These are phyloP conservation scores for Cheilosia pagana DNA, from an alignment of 2,888 invertebrate species.

Conservation along the genomic window DNA sequence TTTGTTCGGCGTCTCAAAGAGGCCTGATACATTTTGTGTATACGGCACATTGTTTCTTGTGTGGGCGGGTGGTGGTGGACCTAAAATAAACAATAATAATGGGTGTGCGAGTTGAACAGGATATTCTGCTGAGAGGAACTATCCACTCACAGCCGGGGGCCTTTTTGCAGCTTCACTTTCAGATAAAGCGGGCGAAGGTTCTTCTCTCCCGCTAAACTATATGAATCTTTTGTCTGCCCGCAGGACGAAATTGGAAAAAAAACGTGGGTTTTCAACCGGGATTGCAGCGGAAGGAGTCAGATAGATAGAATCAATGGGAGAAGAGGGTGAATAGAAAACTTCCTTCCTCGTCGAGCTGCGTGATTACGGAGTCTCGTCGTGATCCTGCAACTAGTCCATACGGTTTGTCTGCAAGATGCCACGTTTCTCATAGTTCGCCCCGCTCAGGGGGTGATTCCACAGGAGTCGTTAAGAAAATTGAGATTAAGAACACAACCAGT, in stretches of 20 bases:
- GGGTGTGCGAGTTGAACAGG: slow-evolving; percentile 31
- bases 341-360: slow-evolving; percentile 57
- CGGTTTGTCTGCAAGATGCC: slow-evolving; percentile 57
- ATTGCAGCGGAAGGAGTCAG: slow-evolving; percentile 62
- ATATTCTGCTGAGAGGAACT: slow-evolving; percentile 11
- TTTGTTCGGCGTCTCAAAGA: slow-evolving; percentile 28
- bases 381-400: slow-evolving; percentile 60
- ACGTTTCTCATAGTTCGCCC: background rate
- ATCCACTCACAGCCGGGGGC: slow-evolving; percentile 25
- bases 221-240: slow-evolving; percentile 57
- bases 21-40: slow-evolving; percentile 33
- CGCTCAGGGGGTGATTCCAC: slow-evolving; percentile 41
- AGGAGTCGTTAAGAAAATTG: slow-evolving; percentile 74
- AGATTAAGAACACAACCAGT: slow-evolving; percentile 68
- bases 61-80: background rate
- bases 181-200: slow-evolving; percentile 20
- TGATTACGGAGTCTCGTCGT: slow-evolving; percentile 63
- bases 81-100: slow-evolving; percentile 30
- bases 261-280: slow-evolving; percentile 23
- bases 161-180: slow-evolving; percentile 18
- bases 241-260: slow-evolving; percentile 33
- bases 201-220: slow-evolving; percentile 27
- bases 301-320: slow-evolving; percentile 41
- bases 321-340: slow-evolving; percentile 12
- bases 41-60: slow-evolving; percentile 5